These are phyloP conservation scores for Drosophila heteroneura DNA, from an alignment of 2,888 invertebrate genomes.

Conservation along the genomic window DNA sequence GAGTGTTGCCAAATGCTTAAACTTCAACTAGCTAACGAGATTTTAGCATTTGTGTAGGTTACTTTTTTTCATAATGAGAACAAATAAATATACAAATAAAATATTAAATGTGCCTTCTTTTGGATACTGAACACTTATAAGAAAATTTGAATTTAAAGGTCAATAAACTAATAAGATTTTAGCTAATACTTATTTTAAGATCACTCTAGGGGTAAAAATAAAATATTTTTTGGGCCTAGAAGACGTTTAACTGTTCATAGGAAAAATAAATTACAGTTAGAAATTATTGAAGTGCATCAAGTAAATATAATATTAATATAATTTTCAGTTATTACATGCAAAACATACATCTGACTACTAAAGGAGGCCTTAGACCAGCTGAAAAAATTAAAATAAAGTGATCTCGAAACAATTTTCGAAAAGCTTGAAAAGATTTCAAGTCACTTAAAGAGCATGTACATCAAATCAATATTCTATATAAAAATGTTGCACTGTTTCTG, in stretches of 20 bases:
- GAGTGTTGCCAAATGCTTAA: slow-evolving; percentile 11
- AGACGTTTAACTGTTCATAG: background rate
- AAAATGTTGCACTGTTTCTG: background rate
- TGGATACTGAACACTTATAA: too few relatives aligned
- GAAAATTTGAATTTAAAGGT: background rate
- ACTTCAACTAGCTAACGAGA: slow-evolving; percentile 7
- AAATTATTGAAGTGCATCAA: background rate
- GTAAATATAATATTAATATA: background rate
- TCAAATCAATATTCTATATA: background rate
- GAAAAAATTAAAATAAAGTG: background rate
- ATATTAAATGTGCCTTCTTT: background rate
- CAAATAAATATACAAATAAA: background rate
- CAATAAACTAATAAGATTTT: background rate
- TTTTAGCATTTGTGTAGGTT: background rate
- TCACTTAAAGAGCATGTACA: background rate
- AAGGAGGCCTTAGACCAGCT: too few relatives aligned
- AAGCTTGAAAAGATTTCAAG: background rate
- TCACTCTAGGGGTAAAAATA: background rate
- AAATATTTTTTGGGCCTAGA: background rate
- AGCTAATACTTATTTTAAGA: background rate
- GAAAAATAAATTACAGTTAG: background rate
- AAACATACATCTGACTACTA: background rate
- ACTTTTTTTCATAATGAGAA: background rate
- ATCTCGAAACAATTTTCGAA: background rate
- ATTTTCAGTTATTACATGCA: background rate